A percentile compares a stretch with the other conserved stretches of the same genome.
These are phyloP conservation scores for Drosophila paracracens DNA, from an alignment of 2,888 invertebrate genomes.

Conservation along the genomic window DNA sequence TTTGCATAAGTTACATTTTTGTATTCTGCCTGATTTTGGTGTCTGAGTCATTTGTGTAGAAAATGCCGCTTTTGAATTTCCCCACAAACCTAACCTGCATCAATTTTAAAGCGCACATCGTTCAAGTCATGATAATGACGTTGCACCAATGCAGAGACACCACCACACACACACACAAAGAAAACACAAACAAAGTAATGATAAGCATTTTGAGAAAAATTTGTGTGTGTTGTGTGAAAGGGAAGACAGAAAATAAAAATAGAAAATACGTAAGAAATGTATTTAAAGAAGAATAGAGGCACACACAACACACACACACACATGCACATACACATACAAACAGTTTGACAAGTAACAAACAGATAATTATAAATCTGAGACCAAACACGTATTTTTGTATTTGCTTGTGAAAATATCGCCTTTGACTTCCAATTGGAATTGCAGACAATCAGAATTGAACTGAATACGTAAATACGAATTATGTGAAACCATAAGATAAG, in stretches of 20 bases:
- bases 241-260: conserved; percentile 41
- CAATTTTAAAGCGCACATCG: conserved; percentile 49
- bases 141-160: conserved; percentile 34
- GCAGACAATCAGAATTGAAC: neutral
- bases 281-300: conserved; percentile 14
- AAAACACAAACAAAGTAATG: conserved; percentile 28
- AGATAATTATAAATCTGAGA: conserved; percentile 5
- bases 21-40: neutral
- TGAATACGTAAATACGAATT: neutral
- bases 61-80: conserved; percentile 14
- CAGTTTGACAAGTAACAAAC: conserved; percentile 7
- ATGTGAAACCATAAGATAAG: neutral
- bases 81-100: conserved; percentile 70
- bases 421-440: conserved; percentile 14
- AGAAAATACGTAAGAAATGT: conserved; percentile 36
- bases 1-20: neutral
- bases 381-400: neutral
- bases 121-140: conserved; percentile 37
- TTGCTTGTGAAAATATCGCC: neutral
- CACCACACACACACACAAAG: conserved; percentile 2
- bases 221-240: conserved; percentile 5
- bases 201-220: conserved; percentile 40
- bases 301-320: neutral
- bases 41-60: conserved; percentile 22
- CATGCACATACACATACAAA: neutral